Evolutionary conservation across 2,797 vertebrate species (phyloP), one percentile per base, ranked within the genome.

Genomic region (Leptoclinus maculatus): DNA sequence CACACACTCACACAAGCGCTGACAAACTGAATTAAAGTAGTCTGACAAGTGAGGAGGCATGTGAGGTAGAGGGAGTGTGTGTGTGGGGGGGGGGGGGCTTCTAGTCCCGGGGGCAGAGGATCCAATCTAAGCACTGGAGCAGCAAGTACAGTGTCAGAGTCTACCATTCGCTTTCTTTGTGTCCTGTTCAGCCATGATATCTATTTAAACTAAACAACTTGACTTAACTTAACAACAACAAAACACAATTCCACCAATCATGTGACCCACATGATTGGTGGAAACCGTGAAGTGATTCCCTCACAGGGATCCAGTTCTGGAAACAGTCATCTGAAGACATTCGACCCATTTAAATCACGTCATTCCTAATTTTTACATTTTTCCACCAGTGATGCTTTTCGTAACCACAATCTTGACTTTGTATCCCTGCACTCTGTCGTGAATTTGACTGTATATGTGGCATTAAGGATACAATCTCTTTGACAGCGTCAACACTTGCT

Each of bases 11-110:
- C 74, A 74, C 75, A 75, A 49, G 34, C 63, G 41, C 83, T 78
- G 80, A 84, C 85, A 89, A 83, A 91, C 88, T 77, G 84, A 84
- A 87, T 90, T 88, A 88, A 88, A 86, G 82, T 29, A 54, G 83
- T 83, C 65, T 88, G 84, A 89, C 88, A 90, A 87, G 86, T 87
- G 81, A 83, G 67, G 77, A 83, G 78, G 53, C 58, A 74, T 79
- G 76, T 76, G 81, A 87, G 85, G 79, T 71, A 0, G 59, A 21
- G 13, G 51, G 32, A 56, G 51, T 3, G 51, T 14, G 51, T 53
- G 10, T 25, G 49, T 25, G 32, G 43, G 41, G 53, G 54, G 59
- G 41, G 66, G 74, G 25, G 51, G 41, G 14, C 60, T 38, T 76
- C 29, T 67, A 72, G 62, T 83, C 79, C 70, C 58, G 17, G 47